Conservation (phyloP, 2,888 invertebrate genomes). For the Drosophila nr. perissopoda region DNA sequence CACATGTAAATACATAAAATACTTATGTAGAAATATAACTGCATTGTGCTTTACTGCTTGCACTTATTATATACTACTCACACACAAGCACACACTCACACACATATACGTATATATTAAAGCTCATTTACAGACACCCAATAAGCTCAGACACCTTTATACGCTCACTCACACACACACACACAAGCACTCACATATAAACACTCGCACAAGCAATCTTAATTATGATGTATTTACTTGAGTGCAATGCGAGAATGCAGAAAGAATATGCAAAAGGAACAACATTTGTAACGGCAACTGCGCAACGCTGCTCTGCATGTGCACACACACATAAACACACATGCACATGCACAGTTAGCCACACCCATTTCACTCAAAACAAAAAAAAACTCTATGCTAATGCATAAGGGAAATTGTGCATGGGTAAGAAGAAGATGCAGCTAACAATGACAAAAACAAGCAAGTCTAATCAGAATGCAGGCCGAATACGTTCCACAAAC, state of each 20-base stretch:
- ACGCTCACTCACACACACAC: conserved; percentile 5
- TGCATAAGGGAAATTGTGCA: conserved; percentile 46
- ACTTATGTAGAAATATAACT: conserved; percentile 10
- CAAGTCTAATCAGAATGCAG: conserved; percentile 76
- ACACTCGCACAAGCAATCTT: conserved; percentile 16
- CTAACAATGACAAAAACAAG: conserved; percentile 41
- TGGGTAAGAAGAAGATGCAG: conserved; percentile 48
- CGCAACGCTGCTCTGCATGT: conserved; percentile 58
- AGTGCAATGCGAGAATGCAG: conserved; percentile 35
- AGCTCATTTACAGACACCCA: conserved; percentile 32
- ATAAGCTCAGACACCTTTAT: conserved; percentile 48
- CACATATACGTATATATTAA: no score
- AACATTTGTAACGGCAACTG: conserved; percentile 54
- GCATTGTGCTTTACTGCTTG: conserved; percentile 21
- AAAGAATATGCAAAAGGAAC: conserved; percentile 56
- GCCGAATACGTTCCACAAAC: conserved; percentile 73
- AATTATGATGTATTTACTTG: conserved; percentile 66
- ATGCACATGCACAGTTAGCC: conserved; percentile 56
- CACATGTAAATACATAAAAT: background rate
- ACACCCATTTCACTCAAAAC: conserved; percentile 76
- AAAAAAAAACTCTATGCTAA: conserved; percentile 69
- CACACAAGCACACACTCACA: conserved; percentile 1
- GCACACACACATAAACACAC: conserved; percentile 7
- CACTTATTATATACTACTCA: conserved; percentile 6
- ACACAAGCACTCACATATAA: background rate